Percentiles rank a stretch among this genome's conserved stretches.
Evolutionary conservation across 2,113 vertebrate genomes (phyloP).

Genomic region (Neoarius graeffei): DNA sequence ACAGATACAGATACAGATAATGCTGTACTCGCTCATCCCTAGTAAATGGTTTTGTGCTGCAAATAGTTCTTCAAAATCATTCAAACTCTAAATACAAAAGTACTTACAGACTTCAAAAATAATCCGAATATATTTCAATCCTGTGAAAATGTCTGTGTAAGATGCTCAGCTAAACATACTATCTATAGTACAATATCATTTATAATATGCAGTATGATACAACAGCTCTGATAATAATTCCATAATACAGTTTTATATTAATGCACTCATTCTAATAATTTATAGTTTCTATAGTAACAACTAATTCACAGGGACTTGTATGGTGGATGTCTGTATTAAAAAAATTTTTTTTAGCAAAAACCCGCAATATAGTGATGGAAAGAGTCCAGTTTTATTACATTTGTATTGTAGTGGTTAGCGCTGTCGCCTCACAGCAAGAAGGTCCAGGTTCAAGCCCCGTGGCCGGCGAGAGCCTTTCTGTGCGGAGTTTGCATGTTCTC

Average conservation of each 20-base stretch:
- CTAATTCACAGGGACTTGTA: not conserved
- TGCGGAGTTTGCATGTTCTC: no score
- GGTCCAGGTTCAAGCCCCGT: no score
- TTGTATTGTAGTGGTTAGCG: no score
- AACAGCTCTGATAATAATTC: not conserved
- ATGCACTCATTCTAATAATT: no score
- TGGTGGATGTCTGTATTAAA: not conserved
- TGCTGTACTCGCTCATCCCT: no score
- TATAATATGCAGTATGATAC: not conserved
- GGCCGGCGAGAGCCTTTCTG: no score
- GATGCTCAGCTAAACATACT: not conserved
- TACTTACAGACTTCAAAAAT: not conserved
- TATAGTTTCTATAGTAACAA: not conserved
- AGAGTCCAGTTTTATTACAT: no score
- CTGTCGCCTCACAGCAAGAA: no score
- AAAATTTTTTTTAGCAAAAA: no score
- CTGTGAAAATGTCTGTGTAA: not conserved
- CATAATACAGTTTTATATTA: not conserved
- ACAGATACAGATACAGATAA: no score
- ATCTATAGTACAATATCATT: not conserved
- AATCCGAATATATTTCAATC: not conserved
- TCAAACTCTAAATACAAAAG: not conserved
- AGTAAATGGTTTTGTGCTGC: not conserved
- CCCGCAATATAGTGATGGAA: no score
- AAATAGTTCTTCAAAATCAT: not conserved